Evolutionary conservation across 64 coral and sea anemone genomes (phyloP).

Genomic region (Dendronephthya gigantea): DNA sequence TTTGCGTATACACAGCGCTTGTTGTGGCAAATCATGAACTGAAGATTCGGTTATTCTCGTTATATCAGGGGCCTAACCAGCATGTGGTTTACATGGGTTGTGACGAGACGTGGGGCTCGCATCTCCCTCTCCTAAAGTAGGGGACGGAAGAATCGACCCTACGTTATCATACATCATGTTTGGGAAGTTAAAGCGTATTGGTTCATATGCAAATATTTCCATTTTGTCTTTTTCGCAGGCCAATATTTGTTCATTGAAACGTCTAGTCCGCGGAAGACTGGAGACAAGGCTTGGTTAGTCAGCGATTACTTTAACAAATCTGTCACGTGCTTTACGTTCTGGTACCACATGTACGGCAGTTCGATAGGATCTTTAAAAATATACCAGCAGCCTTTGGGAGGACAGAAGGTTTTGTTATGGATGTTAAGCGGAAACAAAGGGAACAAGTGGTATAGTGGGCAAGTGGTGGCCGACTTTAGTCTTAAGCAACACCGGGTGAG

Average conservation of each 20-base stretch:
- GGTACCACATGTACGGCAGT: constrained; percentile 90
- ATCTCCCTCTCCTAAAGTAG: no score
- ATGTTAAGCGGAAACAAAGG: constrained; percentile 62
- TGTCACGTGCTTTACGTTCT: constrained; percentile 77
- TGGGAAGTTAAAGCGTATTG: no score
- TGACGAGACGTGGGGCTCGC: no score
- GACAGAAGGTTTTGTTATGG: constrained; percentile 61
- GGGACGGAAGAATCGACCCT: no score
- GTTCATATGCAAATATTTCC: neutral
- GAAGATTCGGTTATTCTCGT: no score
- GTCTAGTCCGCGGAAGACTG: constrained; percentile 36
- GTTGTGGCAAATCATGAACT: neutral
- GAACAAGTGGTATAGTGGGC: constrained; percentile 69
- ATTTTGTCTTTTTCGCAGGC: constrained; percentile 27
- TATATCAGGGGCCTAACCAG: no score
- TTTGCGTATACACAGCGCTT: neutral
- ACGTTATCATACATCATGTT: no score
- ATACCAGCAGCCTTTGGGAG: constrained; percentile 44
- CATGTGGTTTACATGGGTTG: no score
- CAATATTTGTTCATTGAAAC: constrained; percentile 78
- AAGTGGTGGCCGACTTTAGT: constrained; percentile 63
- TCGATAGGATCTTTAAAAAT: constrained; percentile 67
- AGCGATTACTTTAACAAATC: constrained; percentile 57
- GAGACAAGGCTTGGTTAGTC: constrained; percentile 62
- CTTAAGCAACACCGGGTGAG: neutral